Percentiles rank a stretch among this genome's conserved stretches.
Conservation (phyloP, 2,888 invertebrate species). For the Rhogogaster chlorosoma region DNA sequence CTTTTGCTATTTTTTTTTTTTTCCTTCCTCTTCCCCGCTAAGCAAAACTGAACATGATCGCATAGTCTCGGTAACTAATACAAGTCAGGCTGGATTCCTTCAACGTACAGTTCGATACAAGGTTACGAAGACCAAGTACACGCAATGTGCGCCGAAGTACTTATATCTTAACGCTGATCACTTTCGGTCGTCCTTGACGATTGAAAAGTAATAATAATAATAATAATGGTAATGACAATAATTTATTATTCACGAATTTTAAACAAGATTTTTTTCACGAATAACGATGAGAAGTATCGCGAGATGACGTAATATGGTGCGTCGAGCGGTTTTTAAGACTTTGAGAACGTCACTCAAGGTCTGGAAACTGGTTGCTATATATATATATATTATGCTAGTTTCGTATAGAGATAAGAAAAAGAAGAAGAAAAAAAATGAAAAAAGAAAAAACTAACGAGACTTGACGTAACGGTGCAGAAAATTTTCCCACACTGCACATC, state of each 20-base stretch:
- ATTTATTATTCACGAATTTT: background rate
- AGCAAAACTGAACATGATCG: constrained; percentile 60
- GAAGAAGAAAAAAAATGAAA: background rate
- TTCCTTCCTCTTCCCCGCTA: background rate
- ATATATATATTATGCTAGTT: no score
- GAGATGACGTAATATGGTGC: background rate
- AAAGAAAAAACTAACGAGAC: background rate
- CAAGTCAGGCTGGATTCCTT: constrained; percentile 50
- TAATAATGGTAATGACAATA: no score
- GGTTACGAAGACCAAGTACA: constrained; percentile 1
- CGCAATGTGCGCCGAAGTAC: background rate
- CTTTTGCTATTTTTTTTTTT: no score
- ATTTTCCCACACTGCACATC: background rate
- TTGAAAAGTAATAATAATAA: no score
- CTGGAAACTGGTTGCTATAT: background rate
- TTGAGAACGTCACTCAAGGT: background rate
- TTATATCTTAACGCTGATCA: background rate
- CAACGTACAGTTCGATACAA: background rate
- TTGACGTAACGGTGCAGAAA: constrained; percentile 35
- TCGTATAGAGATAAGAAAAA: background rate
- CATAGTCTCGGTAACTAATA: constrained; percentile 67
- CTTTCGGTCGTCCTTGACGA: constrained; percentile 17
- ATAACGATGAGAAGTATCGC: background rate
- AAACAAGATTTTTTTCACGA: background rate
- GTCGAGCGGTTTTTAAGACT: background rate